A percentile compares a stretch with the other conserved stretches of the same genome.
Evolutionary conservation across 2,113 vertebrate genomes (phyloP).

Genomic region (Patagioenas fasciata): DNA sequence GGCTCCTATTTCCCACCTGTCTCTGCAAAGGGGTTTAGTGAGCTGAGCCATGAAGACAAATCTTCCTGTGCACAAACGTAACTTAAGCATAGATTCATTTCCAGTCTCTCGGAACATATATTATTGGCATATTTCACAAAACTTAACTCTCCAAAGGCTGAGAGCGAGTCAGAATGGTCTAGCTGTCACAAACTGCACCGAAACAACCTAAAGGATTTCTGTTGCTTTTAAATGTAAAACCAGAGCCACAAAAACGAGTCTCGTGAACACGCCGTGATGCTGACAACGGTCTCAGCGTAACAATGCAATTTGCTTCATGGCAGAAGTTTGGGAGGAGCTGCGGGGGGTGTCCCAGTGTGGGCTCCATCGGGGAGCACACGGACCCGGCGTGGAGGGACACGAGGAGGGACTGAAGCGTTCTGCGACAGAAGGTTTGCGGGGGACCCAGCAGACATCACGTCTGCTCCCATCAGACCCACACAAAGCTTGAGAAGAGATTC

Average conservation of each 20-base stretch:
- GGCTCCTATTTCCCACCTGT: neutral
- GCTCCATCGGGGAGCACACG: fast-evolving
- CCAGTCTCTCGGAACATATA: neutral
- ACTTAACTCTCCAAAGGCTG: neutral
- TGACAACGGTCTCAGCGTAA: neutral
- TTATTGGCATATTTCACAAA: neutral
- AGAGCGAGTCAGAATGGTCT: neutral
- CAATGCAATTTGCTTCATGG: neutral
- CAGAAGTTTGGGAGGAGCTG: neutral
- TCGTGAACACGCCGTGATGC: neutral
- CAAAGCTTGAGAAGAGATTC: neutral
- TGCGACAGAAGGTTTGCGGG: neutral
- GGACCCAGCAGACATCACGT: neutral
- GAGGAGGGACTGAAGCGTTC: neutral
- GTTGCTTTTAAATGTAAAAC: neutral
- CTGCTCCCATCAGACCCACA: neutral
- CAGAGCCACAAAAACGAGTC: neutral
- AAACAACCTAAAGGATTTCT: neutral
- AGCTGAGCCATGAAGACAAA: neutral
- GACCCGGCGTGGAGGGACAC: neutral
- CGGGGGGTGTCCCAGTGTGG: neutral
- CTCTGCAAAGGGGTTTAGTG: neutral
- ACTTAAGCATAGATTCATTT: neutral
- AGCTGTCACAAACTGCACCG: neutral
- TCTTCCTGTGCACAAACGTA: neutral